Conservation (phyloP, 2,113 vertebrate genomes). For the Aythya baeri region DNA sequence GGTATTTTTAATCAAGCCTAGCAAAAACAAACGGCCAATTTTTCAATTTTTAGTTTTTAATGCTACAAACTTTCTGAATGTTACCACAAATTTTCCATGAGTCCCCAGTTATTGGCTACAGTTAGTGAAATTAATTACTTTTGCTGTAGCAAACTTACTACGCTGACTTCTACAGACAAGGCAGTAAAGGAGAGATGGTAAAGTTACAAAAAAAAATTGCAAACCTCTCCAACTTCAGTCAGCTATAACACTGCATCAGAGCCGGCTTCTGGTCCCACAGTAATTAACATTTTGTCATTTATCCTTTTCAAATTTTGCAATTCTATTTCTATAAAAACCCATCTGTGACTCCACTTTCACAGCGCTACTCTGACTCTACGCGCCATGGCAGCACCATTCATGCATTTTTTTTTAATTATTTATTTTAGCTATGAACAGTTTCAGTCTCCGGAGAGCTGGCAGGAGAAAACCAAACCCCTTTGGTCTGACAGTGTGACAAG, state of each 20-base stretch:
- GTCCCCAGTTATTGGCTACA: neutral
- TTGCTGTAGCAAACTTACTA: neutral
- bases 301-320: neutral
- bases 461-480: neutral
- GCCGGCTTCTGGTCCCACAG: too few relatives aligned
- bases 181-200: neutral
- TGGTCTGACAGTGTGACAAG: fast-evolving
- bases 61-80: too few relatives aligned
- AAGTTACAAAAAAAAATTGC: neutral
- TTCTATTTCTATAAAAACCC: neutral
- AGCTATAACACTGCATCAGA: neutral
- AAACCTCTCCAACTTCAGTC: neutral
- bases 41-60: neutral
- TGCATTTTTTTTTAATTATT: neutral
- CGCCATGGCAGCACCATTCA: neutral
- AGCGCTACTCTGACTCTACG: neutral
- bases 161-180: too few relatives aligned
- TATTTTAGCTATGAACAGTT: neutral
- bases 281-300: too few relatives aligned
- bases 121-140: neutral
- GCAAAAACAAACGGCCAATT: neutral
- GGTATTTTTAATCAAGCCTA: neutral
- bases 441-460: neutral
- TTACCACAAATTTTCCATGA: neutral
- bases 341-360: neutral